A percentile compares a stretch with the other conserved stretches of the same genome.
These are phyloP conservation scores for Calephelis perditalis DNA, from an alignment of 2,888 invertebrate genomes.

Conservation along the genomic window DNA sequence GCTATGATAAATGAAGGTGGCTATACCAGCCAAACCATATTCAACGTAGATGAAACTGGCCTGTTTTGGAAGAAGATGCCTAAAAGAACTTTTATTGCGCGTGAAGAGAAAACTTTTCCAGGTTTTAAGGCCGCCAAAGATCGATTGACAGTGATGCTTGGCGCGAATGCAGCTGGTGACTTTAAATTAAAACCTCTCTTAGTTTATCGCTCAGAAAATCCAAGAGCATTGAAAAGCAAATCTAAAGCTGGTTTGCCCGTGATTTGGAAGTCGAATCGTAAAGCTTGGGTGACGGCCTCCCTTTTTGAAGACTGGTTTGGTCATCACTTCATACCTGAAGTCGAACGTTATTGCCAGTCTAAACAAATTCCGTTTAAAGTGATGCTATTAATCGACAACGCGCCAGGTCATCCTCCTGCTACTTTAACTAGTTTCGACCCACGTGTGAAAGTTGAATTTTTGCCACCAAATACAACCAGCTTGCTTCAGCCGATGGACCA, in stretches of 20 bases:
- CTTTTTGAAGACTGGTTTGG: slow-evolving; percentile 22
- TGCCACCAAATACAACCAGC: no score
- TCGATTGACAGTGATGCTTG: slow-evolving; percentile 32
- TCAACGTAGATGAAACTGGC: slow-evolving; percentile 22
- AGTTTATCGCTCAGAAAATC: slow-evolving; percentile 24
- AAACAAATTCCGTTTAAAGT: slow-evolving; percentile 18
- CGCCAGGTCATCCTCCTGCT: slow-evolving; percentile 13
- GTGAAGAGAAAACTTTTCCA: slow-evolving; percentile 23
- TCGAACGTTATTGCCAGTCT: slow-evolving; percentile 18
- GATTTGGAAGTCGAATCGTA: background rate
- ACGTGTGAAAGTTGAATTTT: slow-evolving; percentile 9
- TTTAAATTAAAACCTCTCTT: slow-evolving; percentile 29
- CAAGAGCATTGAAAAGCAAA: slow-evolving; percentile 18
- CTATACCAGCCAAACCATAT: slow-evolving; percentile 19
- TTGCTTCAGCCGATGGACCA: no score
- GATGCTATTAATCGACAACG: slow-evolving; percentile 4
- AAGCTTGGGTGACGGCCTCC: slow-evolving; percentile 15
- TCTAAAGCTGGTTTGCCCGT: slow-evolving; percentile 15
- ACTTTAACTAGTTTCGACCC: slow-evolving; percentile 15
- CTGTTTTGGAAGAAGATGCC: slow-evolving; percentile 24
- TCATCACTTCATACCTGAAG: slow-evolving; percentile 20
- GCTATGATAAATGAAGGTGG: slow-evolving; percentile 8
- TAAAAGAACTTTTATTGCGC: slow-evolving; percentile 11
- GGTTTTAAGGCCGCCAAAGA: slow-evolving; percentile 34
- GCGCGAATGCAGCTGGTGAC: slow-evolving; percentile 28